These are phyloP conservation scores for Magallana gigas DNA, from an alignment of 1,140 invertebrate genomes.

Conservation along the genomic window DNA sequence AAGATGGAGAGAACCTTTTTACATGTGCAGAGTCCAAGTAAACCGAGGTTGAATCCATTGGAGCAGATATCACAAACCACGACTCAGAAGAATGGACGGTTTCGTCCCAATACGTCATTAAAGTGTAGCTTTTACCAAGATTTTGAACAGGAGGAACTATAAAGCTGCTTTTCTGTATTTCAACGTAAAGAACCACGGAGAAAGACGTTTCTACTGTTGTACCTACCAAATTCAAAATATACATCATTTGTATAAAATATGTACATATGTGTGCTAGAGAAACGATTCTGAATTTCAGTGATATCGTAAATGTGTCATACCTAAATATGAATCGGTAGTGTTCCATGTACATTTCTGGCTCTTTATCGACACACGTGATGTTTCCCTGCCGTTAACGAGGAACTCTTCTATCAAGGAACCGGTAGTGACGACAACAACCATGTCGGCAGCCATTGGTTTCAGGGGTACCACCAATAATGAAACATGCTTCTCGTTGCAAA, in stretches of 20 bases:
- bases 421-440: not conserved
- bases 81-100: not conserved
- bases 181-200: not conserved
- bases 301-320: not conserved
- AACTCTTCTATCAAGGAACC: not conserved
- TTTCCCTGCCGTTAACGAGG: not conserved
- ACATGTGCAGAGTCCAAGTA: not conserved
- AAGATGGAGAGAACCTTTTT: not conserved
- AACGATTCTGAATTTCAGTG: no score
- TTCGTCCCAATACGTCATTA: not conserved
- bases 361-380: not conserved
- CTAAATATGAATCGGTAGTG: not conserved
- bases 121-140: not conserved
- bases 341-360: not conserved
- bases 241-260: no score
- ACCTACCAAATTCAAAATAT: not conserved
- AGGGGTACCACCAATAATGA: not conserved
- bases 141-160: not conserved
- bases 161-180: not conserved
- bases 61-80: constrained; percentile 9
- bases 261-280: no score
- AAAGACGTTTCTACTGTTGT: not conserved
- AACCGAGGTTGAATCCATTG: not conserved
- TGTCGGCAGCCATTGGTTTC: not conserved
- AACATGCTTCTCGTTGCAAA: not conserved